Evolutionary conservation across 2,888 invertebrate genomes (phyloP).

Genomic region (Nomada fabriciana): DNA sequence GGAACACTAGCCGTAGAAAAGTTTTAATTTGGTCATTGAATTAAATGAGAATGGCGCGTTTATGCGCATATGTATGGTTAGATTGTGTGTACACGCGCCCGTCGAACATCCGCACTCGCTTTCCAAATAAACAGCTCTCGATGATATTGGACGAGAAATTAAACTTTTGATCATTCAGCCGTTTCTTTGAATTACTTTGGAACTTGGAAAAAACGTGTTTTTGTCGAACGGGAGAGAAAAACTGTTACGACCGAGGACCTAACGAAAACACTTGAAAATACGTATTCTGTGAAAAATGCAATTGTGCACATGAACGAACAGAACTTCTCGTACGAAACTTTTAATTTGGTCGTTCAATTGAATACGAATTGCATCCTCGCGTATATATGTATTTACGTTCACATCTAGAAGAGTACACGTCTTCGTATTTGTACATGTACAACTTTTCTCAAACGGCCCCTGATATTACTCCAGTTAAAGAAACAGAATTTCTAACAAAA

Average conservation of each 20-base stretch:
- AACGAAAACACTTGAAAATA: slow-evolving; percentile 28
- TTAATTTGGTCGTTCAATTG: slow-evolving; percentile 54
- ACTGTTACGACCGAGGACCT: background rate
- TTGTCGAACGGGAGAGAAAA: background rate
- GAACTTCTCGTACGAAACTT: slow-evolving; percentile 29
- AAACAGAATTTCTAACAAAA: slow-evolving; percentile 11
- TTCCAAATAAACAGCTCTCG: slow-evolving; percentile 21
- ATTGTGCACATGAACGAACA: slow-evolving; percentile 34
- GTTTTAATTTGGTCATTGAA: slow-evolving; percentile 70
- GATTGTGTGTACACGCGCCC: background rate
- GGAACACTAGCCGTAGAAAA: slow-evolving; percentile 65
- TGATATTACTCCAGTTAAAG: slow-evolving; percentile 17
- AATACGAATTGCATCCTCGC: slow-evolving; percentile 25
- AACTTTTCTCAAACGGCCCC: slow-evolving; percentile 1
- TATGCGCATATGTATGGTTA: slow-evolving; percentile 42
- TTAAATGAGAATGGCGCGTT: slow-evolving; percentile 61
- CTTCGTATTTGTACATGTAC: background rate
- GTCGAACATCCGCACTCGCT: background rate
- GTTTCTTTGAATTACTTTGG: slow-evolving; percentile 21
- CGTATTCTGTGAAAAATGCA: slow-evolving; percentile 15
- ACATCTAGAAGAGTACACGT: background rate
- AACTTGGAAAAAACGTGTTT: slow-evolving; percentile 15
- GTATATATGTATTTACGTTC: slow-evolving; percentile 1
- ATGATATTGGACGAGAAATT: slow-evolving; percentile 34
- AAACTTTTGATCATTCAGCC: slow-evolving; percentile 34